Evolutionary conservation across 2,888 invertebrate genomes (phyloP).

Genomic region (Drosophila melanosoma): DNA sequence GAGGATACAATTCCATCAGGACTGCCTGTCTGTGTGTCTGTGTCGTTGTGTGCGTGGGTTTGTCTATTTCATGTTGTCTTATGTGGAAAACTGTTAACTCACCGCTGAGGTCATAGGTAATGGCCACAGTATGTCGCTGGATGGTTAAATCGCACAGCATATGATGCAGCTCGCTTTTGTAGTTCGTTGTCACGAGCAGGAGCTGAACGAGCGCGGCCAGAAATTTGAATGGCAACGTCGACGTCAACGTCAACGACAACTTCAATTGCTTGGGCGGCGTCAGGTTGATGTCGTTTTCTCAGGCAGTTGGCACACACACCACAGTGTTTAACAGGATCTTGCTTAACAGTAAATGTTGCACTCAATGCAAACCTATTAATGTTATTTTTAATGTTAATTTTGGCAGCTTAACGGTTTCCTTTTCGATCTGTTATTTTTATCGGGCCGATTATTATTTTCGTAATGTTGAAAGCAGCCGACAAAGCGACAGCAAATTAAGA

Average conservation of each 20-base stretch:
- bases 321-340: conserved; percentile 36
- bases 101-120: conserved; percentile 79
- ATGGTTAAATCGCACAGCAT: conserved; percentile 82
- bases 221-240: conserved; percentile 51
- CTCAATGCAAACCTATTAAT: conserved; percentile 17
- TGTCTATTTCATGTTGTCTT: neutral
- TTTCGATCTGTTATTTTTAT: conserved; percentile 23
- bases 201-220: conserved; percentile 58
- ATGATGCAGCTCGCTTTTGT: conserved; percentile 77
- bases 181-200: conserved; percentile 60
- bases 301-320: conserved; percentile 43
- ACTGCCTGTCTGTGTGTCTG: conserved; percentile 1
- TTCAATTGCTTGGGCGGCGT: conserved; percentile 66
- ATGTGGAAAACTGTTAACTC: conserved; percentile 50
- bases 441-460: neutral
- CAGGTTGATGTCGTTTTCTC: conserved; percentile 61
- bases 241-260: conserved; percentile 46
- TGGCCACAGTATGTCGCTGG: conserved; percentile 79
- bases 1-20: neutral
- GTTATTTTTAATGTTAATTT: conserved; percentile 9
- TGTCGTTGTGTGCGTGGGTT: neutral
- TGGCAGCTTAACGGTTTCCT: conserved; percentile 22
- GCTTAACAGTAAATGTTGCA: conserved; percentile 23
- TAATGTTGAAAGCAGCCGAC: conserved; percentile 5
- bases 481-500: conserved; percentile 17